Evolutionary conservation across 2,888 invertebrate genomes (phyloP), one percentile per base, ranked within the genome.

Genomic region (Orgyia antiqua): DNA sequence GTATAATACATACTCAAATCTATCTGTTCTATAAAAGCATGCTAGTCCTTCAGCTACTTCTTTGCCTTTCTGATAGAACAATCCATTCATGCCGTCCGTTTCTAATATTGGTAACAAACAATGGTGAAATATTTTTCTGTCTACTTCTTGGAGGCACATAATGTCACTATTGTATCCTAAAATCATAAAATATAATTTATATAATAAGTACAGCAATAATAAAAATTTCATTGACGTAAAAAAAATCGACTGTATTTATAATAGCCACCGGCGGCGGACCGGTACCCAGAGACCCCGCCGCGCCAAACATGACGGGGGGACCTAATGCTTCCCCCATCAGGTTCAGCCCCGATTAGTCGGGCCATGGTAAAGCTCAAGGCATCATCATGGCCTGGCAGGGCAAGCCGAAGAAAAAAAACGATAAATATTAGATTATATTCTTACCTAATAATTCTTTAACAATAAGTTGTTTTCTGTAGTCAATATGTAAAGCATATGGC

Each of bases 111-210:
- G 89, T 21, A 67, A 56, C 13, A 97, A 82, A 58, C 92, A 93
- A 42, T 87, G 63, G 4, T 89, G 75, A 71, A 92, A 97, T 26
- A 96, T 87, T 77, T 92, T 93, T 7, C 67, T 68, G 68, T 98
- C 98, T 0, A 97, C 95, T 88, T 98, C 98, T 88, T 98, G 98
- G 8, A 98, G 83, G 54, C 97, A 97, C 30, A 97, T 83, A 29
- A 98, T 82, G 69, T 98, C 98, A 20, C 92, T 91, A 79, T 97
- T 94, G 66, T 96, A 98, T n/a, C 95, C 96, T 91, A 37, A 29
- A 61, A 47, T 29, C 24, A 30, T 11, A 24, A 29, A 15, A n/a
- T n/a, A n/a, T n/a, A n/a, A 25, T 13, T 23, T 25, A 27, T 17
- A 20, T 3, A 12, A 18, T 10, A 31, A 12, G 19, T 10, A 27